Percentiles rank a stretch among this genome's conserved stretches.
Conservation (phyloP, 2,888 invertebrate species). For the Xestia rhomboidea region DNA sequence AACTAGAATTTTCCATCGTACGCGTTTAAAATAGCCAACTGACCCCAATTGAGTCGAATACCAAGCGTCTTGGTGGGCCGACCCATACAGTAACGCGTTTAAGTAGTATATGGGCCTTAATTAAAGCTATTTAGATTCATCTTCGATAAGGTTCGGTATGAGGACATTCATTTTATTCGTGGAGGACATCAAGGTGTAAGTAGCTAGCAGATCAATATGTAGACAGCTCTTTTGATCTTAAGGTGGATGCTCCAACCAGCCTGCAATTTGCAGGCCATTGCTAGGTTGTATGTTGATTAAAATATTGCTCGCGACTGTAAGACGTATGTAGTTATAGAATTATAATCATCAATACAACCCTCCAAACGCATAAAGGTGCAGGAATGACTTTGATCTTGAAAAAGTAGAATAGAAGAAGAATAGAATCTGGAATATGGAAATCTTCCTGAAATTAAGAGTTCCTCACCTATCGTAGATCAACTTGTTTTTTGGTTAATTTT, state of each 20-base stretch:
- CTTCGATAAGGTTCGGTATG: conserved; percentile 14
- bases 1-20: conserved; percentile 57
- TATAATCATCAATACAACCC: too few species aligned
- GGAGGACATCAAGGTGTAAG: not conserved
- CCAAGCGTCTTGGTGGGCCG: conserved; percentile 43
- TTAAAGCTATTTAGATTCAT: conserved; percentile 54
- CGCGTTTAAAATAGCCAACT: conserved; percentile 55
- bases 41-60: conserved; percentile 58
- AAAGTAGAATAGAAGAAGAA: too few species aligned
- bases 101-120: conserved; percentile 47
- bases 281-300: too few species aligned
- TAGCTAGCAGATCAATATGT: not conserved
- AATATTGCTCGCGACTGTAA: too few species aligned
- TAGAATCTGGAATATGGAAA: too few species aligned
- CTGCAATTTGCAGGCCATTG: too few species aligned
- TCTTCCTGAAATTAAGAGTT: not conserved
- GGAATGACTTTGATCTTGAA: too few species aligned
- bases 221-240: not conserved
- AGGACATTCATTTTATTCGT: conserved; percentile 13
- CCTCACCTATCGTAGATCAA: not conserved
- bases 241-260: too few species aligned
- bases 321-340: too few species aligned
- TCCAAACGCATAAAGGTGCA: too few species aligned
- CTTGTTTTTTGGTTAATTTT: not conserved
- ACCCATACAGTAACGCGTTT: conserved; percentile 48